phyloP scores from a whole-genome alignment of 2,888 invertebrate species.

The Dione juno region DNA sequence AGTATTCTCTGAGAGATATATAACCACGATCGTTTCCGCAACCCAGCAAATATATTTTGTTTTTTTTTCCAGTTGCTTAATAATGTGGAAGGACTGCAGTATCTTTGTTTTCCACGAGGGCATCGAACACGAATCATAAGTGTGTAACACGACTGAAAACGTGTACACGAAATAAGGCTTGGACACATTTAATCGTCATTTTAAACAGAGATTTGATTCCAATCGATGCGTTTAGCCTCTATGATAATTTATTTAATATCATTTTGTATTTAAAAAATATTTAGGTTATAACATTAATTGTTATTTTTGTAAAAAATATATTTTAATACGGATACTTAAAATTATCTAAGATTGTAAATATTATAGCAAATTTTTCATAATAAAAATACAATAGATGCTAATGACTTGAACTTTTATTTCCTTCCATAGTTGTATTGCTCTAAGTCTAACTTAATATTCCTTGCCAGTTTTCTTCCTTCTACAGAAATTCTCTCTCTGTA shows the following conservation, averaged over 20 bases:
- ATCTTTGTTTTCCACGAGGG: neutral
- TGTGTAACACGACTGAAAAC: neutral
- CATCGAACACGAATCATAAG: neutral
- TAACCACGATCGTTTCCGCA: no score
- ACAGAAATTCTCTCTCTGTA: no score
- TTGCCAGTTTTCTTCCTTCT: no score
- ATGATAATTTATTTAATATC: neutral
- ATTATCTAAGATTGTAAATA: slow-evolving; percentile 13
- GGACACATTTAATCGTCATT: neutral
- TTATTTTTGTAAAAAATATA: neutral
- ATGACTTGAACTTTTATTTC: neutral
- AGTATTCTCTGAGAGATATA: no score
- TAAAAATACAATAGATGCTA: neutral
- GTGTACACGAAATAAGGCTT: neutral
- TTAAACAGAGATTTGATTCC: neutral
- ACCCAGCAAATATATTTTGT: neutral
- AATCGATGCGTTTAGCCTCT: neutral
- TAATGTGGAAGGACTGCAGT: slow-evolving; percentile 13
- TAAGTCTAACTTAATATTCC: no score
- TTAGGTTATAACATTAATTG: neutral
- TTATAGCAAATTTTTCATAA: neutral
- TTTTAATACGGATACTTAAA: slow-evolving; percentile 23
- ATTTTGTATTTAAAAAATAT: no score
- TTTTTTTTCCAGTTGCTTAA: slow-evolving; percentile 44
- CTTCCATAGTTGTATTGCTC: neutral